These are phyloP conservation scores for Dryas iulia DNA, from an alignment of 1,140 invertebrate species.

Conservation along the genomic window DNA sequence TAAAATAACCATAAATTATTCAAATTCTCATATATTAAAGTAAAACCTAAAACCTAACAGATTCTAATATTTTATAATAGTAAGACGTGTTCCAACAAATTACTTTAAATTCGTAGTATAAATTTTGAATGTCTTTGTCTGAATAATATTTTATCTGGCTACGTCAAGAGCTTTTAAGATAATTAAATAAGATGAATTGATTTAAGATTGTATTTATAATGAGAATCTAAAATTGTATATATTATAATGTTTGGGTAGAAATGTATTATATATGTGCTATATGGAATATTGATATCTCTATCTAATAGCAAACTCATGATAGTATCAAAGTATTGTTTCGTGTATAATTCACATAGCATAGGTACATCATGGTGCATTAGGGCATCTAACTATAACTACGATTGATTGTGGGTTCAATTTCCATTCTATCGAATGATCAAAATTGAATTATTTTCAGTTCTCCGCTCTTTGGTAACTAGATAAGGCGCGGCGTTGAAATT, in stretches of 20 bases:
- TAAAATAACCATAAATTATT: background rate
- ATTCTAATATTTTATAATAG: background rate
- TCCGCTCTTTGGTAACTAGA: too few species aligned
- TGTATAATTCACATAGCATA: too few species aligned
- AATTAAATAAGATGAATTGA: constrained; percentile 4
- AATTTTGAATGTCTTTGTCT: constrained; percentile 2
- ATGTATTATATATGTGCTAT: too few species aligned
- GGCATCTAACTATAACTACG: too few species aligned
- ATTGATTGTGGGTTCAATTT: too few species aligned
- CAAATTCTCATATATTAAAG: background rate
- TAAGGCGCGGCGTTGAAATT: too few species aligned
- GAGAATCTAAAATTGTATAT: background rate
- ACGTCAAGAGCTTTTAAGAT: constrained; percentile 2
- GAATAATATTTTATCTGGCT: constrained; percentile 3
- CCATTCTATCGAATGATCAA: too few species aligned
- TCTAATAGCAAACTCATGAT: too few species aligned
- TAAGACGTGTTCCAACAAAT: background rate
- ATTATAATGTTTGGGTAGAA: background rate
- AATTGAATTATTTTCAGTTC: too few species aligned
- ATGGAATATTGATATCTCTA: too few species aligned
- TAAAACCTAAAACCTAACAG: background rate
- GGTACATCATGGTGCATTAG: too few species aligned
- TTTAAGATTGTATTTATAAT: constrained; percentile 1
- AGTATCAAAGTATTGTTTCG: too few species aligned
- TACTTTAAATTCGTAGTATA: constrained; percentile 2